Evolutionary conservation across 2,888 invertebrate species (phyloP).

Genomic region (Drosophila robusta): DNA sequence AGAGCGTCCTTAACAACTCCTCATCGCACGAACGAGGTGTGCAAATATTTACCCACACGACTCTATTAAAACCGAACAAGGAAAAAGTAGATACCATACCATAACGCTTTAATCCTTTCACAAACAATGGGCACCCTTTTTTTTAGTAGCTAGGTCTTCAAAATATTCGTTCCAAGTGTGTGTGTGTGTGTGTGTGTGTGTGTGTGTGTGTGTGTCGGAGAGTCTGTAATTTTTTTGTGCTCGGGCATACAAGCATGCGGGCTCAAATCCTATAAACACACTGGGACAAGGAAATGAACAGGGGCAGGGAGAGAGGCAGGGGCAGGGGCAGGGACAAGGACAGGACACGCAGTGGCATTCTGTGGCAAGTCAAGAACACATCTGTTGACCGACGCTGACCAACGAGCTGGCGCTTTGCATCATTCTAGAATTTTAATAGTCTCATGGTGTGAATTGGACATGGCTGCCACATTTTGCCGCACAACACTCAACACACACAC

Average conservation of each 20-base stretch:
- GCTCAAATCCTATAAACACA: constrained; percentile 47
- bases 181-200: constrained; percentile 34
- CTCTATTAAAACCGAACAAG: constrained; percentile 65
- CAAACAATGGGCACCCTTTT: constrained; percentile 48
- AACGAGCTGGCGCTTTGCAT: constrained; percentile 40
- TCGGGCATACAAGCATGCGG: constrained; percentile 41
- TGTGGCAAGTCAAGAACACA: constrained; percentile 59
- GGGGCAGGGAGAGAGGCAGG: no score
- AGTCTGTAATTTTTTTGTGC: constrained; percentile 36
- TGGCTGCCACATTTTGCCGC: constrained; percentile 50
- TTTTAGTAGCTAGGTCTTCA: not conserved
- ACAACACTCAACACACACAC: constrained; percentile 37
- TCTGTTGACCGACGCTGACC: constrained; percentile 54
- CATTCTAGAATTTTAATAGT: constrained; percentile 59
- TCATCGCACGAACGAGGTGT: constrained; percentile 22
- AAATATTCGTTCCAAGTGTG: constrained; percentile 40
- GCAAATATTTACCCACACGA: constrained; percentile 55
- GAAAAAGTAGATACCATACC: constrained; percentile 51
- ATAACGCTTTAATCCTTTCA: constrained; percentile 52
- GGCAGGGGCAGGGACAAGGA: not conserved
- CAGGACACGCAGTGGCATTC: constrained; percentile 13
- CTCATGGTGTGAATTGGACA: constrained; percentile 61
- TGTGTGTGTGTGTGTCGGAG: constrained; percentile 37
- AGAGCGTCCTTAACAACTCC: constrained; percentile 26
- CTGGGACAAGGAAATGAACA: not conserved